Conservation (phyloP, 2,113 vertebrate species). For the Bagarius yarrelli region DNA sequence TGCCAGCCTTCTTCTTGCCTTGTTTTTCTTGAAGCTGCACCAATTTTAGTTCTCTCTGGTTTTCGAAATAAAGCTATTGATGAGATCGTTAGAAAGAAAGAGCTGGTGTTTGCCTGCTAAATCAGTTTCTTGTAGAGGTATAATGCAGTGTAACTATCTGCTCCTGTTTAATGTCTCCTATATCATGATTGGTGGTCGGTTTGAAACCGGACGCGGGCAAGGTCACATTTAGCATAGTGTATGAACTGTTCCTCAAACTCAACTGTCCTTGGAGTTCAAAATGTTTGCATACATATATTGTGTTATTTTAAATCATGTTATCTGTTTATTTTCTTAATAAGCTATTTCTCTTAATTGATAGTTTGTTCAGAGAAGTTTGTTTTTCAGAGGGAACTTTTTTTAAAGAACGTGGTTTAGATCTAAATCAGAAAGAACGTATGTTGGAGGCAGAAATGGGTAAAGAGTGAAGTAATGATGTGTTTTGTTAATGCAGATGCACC, state of each 20-base stretch:
- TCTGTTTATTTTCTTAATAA: background rate
- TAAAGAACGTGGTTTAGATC: no score
- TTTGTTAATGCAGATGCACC: slow-evolving; percentile 53
- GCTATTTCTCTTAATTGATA: background rate
- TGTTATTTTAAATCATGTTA: background rate
- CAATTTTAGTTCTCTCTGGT: slow-evolving; percentile 45
- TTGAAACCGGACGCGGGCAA: background rate
- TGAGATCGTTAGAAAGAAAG: slow-evolving; percentile 18
- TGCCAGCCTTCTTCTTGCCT: slow-evolving; percentile 26
- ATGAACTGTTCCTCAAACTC: background rate
- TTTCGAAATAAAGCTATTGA: slow-evolving; percentile 38
- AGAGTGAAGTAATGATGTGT: background rate
- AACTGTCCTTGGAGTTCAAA: background rate
- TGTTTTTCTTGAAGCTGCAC: slow-evolving; percentile 5
- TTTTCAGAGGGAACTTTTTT: no score
- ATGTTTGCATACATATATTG: background rate
- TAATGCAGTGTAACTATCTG: background rate
- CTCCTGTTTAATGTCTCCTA: background rate
- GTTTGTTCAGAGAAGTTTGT: slow-evolving; percentile 30
- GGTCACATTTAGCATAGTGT: background rate
- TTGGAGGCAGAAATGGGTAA: background rate
- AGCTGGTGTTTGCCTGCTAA: slow-evolving; percentile 55
- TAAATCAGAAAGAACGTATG: background rate
- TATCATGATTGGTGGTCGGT: background rate
- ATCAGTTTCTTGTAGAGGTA: slow-evolving; percentile 56